phyloP scores from a whole-genome alignment of 2,888 invertebrate species.

The Eupeodes luniger region DNA sequence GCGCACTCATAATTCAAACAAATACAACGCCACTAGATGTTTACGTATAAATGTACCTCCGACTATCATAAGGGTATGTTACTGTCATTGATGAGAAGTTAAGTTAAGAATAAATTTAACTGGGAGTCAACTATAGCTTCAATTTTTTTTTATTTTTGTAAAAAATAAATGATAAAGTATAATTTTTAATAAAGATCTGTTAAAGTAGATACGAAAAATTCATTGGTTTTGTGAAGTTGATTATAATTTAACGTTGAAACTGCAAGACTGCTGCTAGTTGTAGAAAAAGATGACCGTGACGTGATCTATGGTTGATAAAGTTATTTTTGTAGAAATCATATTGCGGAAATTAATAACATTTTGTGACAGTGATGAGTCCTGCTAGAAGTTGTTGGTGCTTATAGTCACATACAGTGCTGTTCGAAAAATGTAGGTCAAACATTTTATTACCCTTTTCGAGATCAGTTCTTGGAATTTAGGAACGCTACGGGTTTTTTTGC shows the following conservation, averaged over 20 bases:
- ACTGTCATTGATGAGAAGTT: conserved; percentile 40
- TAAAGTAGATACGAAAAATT: conserved; percentile 7
- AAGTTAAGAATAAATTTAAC: conserved; percentile 46
- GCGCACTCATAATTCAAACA: conserved; percentile 24
- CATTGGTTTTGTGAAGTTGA: not conserved
- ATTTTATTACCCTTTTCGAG: too few species aligned
- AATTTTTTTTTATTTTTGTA: not conserved
- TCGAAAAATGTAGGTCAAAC: too few species aligned
- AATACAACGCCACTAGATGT: conserved; percentile 30
- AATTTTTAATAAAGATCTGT: conserved; percentile 39
- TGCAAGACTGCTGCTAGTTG: not conserved
- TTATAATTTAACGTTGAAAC: not conserved
- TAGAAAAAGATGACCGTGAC: not conserved
- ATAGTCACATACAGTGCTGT: too few species aligned
- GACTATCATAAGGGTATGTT: not conserved
- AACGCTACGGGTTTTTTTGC: too few species aligned
- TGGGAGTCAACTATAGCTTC: conserved; percentile 47
- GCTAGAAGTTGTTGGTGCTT: too few species aligned
- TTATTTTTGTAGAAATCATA: not conserved
- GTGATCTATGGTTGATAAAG: not conserved
- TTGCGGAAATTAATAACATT: too few species aligned
- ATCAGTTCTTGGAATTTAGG: too few species aligned
- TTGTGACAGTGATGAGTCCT: too few species aligned
- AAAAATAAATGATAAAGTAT: conserved; percentile 1
- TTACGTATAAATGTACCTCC: conserved; percentile 24